phyloP scores from a whole-genome alignment of 2,888 invertebrate species.

The Pterostichus niger region DNA sequence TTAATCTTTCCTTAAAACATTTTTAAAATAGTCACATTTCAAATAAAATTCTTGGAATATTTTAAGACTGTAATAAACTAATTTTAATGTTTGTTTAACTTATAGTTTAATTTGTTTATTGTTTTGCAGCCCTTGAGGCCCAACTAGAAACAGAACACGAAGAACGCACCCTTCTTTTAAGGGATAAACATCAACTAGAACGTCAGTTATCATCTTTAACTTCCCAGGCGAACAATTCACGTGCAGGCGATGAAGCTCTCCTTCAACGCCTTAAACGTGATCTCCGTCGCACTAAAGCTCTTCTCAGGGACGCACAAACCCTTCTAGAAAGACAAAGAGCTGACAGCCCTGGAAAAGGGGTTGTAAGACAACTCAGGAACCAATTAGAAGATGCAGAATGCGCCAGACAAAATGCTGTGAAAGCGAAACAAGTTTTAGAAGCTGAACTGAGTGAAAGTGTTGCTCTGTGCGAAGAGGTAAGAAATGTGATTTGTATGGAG shows the following conservation, averaged over 20 bases:
- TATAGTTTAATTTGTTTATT: too few relatives aligned
- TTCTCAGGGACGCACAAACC: constrained; percentile 94
- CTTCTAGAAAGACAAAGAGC: constrained; percentile 94
- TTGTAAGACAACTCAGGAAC: constrained; percentile 78
- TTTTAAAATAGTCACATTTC: too few relatives aligned
- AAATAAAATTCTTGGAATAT: too few relatives aligned
- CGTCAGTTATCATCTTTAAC: constrained; percentile 89
- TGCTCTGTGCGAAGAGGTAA: constrained; percentile 89
- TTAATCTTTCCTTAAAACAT: too few relatives aligned
- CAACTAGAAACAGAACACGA: constrained; percentile 96
- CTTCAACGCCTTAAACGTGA: constrained; percentile 90
- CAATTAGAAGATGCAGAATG: constrained; percentile 95
- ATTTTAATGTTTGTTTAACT: too few relatives aligned
- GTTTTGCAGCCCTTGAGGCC: constrained; percentile 87
- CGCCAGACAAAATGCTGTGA: constrained; percentile 89
- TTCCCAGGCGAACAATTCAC: constrained; percentile 86
- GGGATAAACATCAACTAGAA: constrained; percentile 96
- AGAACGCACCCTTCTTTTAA: constrained; percentile 90
- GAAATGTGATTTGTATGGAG: too few relatives aligned
- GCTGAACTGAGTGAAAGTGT: constrained; percentile 92
- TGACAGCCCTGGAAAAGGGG: constrained; percentile 85
- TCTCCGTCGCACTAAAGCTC: constrained; percentile 92
- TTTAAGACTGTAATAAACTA: too few relatives aligned
- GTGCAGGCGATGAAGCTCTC: constrained; percentile 86
- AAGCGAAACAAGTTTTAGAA: constrained; percentile 92